A percentile compares a stretch with the other conserved stretches of the same genome.
These are phyloP conservation scores for Pristionchus mayeri DNA, from an alignment of 2,888 invertebrate species.

Conservation along the genomic window DNA sequence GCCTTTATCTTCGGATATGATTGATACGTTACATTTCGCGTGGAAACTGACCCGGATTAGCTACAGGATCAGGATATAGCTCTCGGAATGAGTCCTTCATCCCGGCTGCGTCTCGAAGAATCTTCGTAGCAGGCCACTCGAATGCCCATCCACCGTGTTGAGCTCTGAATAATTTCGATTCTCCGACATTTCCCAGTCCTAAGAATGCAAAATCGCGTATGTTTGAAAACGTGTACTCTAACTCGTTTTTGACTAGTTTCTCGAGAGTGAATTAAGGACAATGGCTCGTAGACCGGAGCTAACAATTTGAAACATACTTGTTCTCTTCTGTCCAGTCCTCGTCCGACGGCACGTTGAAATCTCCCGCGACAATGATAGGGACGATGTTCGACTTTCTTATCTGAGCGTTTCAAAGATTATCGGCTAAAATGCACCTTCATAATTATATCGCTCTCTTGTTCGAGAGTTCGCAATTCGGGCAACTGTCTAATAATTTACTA, in stretches of 20 bases:
- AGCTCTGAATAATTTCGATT: constrained; percentile 49
- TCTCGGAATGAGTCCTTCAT: constrained; percentile 63
- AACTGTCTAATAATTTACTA: too few relatives aligned
- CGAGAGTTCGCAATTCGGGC: background rate
- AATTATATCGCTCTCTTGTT: background rate
- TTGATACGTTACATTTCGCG: background rate
- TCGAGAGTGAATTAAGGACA: background rate
- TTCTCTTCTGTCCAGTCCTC: constrained; percentile 65
- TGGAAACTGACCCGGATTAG: constrained; percentile 56
- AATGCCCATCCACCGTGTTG: constrained; percentile 62
- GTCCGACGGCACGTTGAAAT: constrained; percentile 68
- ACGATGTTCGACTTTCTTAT: constrained; percentile 47
- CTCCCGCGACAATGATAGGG: constrained; percentile 63
- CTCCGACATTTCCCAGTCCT: too few relatives aligned
- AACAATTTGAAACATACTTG: constrained; percentile 34
- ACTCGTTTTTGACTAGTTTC: too few relatives aligned
- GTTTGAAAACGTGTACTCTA: too few relatives aligned
- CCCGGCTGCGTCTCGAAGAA: constrained; percentile 53
- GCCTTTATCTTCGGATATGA: too few relatives aligned
- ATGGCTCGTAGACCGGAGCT: background rate
- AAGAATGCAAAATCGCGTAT: too few relatives aligned
- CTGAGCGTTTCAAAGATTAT: background rate
- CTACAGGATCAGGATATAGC: constrained; percentile 60
- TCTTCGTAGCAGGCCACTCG: constrained; percentile 63
- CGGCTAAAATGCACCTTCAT: background rate